A percentile compares a stretch with the other conserved stretches of the same genome.
These are phyloP conservation scores for Drosophila pachea DNA, from an alignment of 1,140 invertebrate genomes.

Conservation along the genomic window DNA sequence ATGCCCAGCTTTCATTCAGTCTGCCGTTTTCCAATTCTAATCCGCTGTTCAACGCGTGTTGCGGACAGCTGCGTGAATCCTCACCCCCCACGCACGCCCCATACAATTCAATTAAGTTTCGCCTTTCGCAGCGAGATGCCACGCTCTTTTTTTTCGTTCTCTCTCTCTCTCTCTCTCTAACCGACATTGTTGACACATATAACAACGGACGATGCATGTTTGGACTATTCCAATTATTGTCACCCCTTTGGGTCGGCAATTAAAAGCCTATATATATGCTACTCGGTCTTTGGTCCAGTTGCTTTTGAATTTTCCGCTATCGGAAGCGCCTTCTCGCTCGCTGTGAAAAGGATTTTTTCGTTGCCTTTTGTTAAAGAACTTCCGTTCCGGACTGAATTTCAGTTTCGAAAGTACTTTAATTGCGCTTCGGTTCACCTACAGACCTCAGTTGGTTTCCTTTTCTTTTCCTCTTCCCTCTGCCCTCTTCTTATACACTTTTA, in stretches of 20 bases:
- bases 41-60: neutral
- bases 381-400: conserved; percentile 39
- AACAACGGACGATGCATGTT: conserved; percentile 29
- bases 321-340: conserved; percentile 23
- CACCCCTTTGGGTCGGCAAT: conserved; percentile 43
- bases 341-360: conserved; percentile 38
- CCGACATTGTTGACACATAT: conserved; percentile 22
- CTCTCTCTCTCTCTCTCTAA: too few relatives aligned
- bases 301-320: conserved; percentile 9
- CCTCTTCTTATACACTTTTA: conserved; percentile 6
- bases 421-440: conserved; percentile 28
- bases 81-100: neutral
- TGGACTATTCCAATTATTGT: conserved; percentile 63
- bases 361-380: conserved; percentile 41
- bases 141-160: neutral
- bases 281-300: conserved; percentile 5
- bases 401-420: conserved; percentile 50
- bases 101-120: neutral
- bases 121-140: neutral
- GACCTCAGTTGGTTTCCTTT: conserved; percentile 20
- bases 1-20: too few relatives aligned
- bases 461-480: conserved; percentile 1
- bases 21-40: too few relatives aligned
- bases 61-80: neutral
- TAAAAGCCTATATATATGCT: conserved; percentile 8